phyloP scores from a whole-genome alignment of 2,888 invertebrate genomes.

The Drosophila pseudotalamancana region DNA sequence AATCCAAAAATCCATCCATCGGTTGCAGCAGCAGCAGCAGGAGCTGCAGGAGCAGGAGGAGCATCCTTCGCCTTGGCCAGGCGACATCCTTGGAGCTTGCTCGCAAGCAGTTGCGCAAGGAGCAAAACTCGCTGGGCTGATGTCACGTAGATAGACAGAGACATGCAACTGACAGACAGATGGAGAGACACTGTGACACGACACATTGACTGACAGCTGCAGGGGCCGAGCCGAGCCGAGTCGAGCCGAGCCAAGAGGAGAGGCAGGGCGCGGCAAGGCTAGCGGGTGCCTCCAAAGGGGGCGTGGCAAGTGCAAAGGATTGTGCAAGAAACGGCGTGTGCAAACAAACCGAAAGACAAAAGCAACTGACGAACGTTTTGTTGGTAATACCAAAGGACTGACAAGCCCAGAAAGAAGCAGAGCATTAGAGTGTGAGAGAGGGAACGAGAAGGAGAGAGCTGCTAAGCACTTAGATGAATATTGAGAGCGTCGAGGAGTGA shows the following conservation, averaged over 20 bases:
- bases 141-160: slow-evolving; percentile 81
- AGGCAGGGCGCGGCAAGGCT: not conserved
- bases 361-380: slow-evolving; percentile 77
- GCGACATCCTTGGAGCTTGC: slow-evolving; percentile 41
- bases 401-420: slow-evolving; percentile 35
- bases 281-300: slow-evolving; percentile 21
- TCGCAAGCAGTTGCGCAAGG: slow-evolving; percentile 61
- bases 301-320: slow-evolving; percentile 57
- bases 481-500: slow-evolving; percentile 40
- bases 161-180: slow-evolving; percentile 83
- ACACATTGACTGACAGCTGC: slow-evolving; percentile 82
- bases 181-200: slow-evolving; percentile 81
- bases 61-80: slow-evolving; percentile 37
- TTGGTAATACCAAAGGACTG: slow-evolving; percentile 42
- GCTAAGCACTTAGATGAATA: slow-evolving; percentile 49
- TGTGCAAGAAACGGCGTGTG: slow-evolving; percentile 76
- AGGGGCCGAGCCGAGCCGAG: slow-evolving; percentile 49
- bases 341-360: slow-evolving; percentile 79
- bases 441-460: not conserved
- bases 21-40: slow-evolving; percentile 64
- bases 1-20: slow-evolving; percentile 81
- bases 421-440: not conserved
- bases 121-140: slow-evolving; percentile 68
- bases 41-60: slow-evolving; percentile 55
- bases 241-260: slow-evolving; percentile 14